Percentiles rank a stretch among this genome's conserved stretches.
Conservation (phyloP, 2,888 invertebrate genomes). For the Campoletis raptor region DNA sequence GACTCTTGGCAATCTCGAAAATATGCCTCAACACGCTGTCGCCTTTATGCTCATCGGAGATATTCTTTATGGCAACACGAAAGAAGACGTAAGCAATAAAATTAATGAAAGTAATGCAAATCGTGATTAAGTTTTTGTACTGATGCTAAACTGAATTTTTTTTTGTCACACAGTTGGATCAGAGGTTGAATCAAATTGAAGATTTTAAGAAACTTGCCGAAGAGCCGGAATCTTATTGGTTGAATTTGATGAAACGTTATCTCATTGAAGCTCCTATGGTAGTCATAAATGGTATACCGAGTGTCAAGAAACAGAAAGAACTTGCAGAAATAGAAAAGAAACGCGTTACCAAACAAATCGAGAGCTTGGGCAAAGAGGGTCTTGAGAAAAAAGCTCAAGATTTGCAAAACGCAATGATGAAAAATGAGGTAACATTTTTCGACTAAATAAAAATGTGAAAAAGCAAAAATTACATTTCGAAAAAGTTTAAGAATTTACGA, state of each 20-base stretch:
- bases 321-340: constrained; percentile 91
- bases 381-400: constrained; percentile 88
- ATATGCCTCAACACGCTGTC: constrained; percentile 91
- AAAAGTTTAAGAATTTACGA: constrained; percentile 9
- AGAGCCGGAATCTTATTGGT: constrained; percentile 90
- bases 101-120: constrained; percentile 22
- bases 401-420: constrained; percentile 89
- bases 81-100: constrained; percentile 88
- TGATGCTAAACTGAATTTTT: not conserved
- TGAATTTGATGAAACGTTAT: constrained; percentile 89
- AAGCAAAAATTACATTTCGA: not conserved
- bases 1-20: constrained; percentile 90
- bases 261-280: constrained; percentile 88
- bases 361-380: constrained; percentile 89
- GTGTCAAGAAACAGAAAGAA: constrained; percentile 87
- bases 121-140: not conserved
- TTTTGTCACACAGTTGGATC: constrained; percentile 86
- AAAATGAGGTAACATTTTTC: constrained; percentile 88
- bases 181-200: constrained; percentile 89
- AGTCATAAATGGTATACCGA: constrained; percentile 89
- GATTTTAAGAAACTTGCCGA: constrained; percentile 87
- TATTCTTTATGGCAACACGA: constrained; percentile 91
- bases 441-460: not conserved
- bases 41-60: constrained; percentile 93
- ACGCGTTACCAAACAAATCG: constrained; percentile 89